These are phyloP conservation scores for Probosciger aterrimus DNA, from an alignment of 2,113 vertebrate species.

Conservation along the genomic window DNA sequence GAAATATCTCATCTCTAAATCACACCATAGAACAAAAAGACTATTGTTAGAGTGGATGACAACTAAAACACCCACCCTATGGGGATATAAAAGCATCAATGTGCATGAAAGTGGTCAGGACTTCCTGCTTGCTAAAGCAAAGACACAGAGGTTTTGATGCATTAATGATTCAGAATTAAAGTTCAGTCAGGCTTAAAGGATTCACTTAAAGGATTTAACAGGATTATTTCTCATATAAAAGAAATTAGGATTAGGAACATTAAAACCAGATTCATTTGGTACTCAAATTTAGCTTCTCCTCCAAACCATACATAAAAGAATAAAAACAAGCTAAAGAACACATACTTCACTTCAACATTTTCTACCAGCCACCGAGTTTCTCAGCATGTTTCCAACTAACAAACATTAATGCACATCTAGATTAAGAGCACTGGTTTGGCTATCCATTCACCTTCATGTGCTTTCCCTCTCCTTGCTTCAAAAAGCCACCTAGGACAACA, in stretches of 20 bases:
- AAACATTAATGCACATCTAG: not conserved
- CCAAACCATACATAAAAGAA: not conserved
- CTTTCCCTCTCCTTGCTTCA: not conserved
- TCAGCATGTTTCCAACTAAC: not conserved
- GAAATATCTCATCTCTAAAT: not conserved
- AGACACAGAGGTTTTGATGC: not conserved
- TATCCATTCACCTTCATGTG: not conserved
- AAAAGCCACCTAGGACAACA: not conserved
- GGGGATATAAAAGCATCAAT: not conserved
- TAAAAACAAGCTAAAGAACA: not conserved
- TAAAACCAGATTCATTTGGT: not conserved
- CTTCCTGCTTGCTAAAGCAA: not conserved
- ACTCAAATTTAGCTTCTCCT: not conserved
- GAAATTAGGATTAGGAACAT: not conserved
- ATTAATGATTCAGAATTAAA: not conserved
- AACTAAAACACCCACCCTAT: not conserved
- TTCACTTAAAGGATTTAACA: conserved; percentile 19
- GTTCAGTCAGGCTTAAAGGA: conserved; percentile 19
- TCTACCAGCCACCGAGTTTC: not conserved
- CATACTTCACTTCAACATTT: not conserved
- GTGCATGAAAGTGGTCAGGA: not conserved
- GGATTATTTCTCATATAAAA: conserved; percentile 21
- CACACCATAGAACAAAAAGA: not conserved
- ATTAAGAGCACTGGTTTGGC: not conserved
- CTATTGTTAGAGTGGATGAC: not conserved